Percentiles rank a stretch among this genome's conserved stretches.
phyloP scores from a whole-genome alignment of 1,140 invertebrate genomes.

The Mylabris phalerata region DNA sequence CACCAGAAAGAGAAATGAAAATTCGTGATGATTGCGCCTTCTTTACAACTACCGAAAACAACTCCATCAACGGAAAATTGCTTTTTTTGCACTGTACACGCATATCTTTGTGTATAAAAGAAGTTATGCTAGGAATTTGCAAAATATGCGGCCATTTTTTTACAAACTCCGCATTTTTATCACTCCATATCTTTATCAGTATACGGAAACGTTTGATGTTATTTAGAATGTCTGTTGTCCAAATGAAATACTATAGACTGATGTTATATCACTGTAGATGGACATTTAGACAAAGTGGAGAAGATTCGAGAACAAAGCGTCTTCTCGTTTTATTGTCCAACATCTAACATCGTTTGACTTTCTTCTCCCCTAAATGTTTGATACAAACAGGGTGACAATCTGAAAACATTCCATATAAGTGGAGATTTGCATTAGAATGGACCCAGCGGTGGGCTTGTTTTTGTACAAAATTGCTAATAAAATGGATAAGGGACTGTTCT shows the following conservation, averaged over 20 bases:
- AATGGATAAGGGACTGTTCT: conserved; percentile 8
- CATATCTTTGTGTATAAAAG: no score
- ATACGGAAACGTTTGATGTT: no score
- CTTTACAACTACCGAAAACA: no score
- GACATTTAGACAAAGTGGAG: conserved; percentile 6
- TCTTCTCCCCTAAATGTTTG: not conserved
- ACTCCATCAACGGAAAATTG: no score
- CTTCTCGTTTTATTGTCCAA: conserved; percentile 10
- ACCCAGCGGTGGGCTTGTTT: conserved; percentile 1
- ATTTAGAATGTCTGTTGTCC: no score
- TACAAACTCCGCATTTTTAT: no score
- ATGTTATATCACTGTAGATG: conserved; percentile 1
- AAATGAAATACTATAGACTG: not conserved
- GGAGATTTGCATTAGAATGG: conserved; percentile 11
- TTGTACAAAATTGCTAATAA: conserved; percentile 9
- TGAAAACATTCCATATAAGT: conserved; percentile 4
- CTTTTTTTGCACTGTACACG: no score
- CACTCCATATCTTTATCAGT: no score
- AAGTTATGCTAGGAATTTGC: no score
- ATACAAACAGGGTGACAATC: not conserved
- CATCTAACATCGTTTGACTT: conserved; percentile 5
- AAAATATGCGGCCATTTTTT: no score
- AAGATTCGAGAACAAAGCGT: conserved; percentile 12
- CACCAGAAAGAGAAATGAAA: no score
- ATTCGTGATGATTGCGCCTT: no score